phyloP scores from a whole-genome alignment of 2,888 invertebrate species.

The Automeris io region DNA sequence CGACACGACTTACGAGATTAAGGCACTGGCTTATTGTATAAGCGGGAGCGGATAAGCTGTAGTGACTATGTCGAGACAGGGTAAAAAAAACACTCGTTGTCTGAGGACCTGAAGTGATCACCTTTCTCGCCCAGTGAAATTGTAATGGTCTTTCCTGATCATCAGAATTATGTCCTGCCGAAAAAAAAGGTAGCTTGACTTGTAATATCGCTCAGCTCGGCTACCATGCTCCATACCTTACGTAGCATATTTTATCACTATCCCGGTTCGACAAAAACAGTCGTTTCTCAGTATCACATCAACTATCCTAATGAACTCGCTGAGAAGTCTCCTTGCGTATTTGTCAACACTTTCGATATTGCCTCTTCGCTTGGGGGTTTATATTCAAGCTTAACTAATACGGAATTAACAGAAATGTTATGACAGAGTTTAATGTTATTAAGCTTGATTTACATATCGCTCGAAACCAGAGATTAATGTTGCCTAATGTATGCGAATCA shows the following conservation, averaged over 20 bases:
- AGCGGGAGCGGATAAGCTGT: constrained; percentile 1
- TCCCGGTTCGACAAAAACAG: constrained; percentile 19
- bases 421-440: too few species aligned
- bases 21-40: constrained; percentile 9
- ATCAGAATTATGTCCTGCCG: too few species aligned
- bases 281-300: constrained; percentile 18
- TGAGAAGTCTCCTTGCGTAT: constrained; percentile 14
- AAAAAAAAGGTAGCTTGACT: too few species aligned
- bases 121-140: too few species aligned
- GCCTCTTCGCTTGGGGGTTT: neutral
- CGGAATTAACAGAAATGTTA: too few species aligned
- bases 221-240: neutral
- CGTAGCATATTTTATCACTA: constrained; percentile 16
- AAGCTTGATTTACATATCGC: too few species aligned
- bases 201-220: constrained; percentile 4
- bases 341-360: constrained; percentile 5
- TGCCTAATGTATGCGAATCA: too few species aligned
- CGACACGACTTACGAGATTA: constrained; percentile 13
- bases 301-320: constrained; percentile 23
- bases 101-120: neutral
- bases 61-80: neutral
- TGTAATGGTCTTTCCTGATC: too few species aligned
- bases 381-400: too few species aligned
- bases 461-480: too few species aligned
- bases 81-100: neutral